These are phyloP conservation scores for Pelochelys cantorii DNA, from an alignment of 2,797 vertebrate species.

Conservation along the genomic window DNA sequence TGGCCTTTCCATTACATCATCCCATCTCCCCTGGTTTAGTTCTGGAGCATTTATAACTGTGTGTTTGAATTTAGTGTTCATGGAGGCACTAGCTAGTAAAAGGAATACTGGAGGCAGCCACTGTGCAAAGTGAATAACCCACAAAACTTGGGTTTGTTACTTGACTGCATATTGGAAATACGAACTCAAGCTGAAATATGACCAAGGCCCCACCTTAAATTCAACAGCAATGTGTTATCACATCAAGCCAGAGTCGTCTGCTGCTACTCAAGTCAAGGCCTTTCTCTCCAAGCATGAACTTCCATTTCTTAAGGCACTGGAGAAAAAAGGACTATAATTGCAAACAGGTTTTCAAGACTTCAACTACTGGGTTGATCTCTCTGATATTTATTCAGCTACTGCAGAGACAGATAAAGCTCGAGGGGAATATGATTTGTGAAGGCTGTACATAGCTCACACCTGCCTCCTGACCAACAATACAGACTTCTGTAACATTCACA, in stretches of 20 bases:
- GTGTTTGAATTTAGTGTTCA: background rate
- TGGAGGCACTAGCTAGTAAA: background rate
- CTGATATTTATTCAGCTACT: slow-evolving; percentile 45
- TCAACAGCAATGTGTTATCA: background rate
- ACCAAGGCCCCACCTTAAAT: background rate
- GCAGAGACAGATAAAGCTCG: slow-evolving; percentile 31
- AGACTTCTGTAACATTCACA: background rate
- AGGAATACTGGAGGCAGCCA: accelerated
- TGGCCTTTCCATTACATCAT: accelerated
- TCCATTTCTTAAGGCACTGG: background rate
- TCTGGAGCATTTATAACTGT: background rate
- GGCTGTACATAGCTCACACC: background rate
- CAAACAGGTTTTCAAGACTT: background rate
- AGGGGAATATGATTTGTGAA: slow-evolving; percentile 18
- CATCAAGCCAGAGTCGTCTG: background rate
- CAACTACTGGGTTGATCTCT: background rate
- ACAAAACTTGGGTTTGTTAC: background rate
- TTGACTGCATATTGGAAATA: background rate
- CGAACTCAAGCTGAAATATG: background rate
- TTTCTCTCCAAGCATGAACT: background rate
- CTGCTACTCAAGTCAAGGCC: background rate
- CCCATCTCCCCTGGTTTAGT: background rate
- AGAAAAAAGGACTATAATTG: background rate
- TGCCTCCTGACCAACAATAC: background rate
- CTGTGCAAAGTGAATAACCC: background rate